These are phyloP conservation scores for Cottoperca gobio DNA, from an alignment of 2,797 vertebrate genomes.

Conservation along the genomic window DNA sequence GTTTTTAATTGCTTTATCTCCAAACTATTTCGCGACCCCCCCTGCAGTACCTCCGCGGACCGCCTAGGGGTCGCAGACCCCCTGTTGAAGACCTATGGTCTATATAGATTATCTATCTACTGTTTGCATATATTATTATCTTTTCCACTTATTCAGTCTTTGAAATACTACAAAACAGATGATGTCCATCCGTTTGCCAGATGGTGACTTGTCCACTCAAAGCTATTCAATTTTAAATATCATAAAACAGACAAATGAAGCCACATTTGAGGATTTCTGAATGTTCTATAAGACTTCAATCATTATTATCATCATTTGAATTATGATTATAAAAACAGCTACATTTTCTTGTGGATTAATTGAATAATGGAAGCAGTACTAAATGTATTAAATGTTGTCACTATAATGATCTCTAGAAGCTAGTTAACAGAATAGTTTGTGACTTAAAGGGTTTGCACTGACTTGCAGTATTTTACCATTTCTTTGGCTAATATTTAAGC, in stretches of 20 bases:
- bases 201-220: background rate
- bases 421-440: background rate
- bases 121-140: too few relatives aligned
- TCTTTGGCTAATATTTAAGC: background rate
- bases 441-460: background rate
- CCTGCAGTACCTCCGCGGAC: too few relatives aligned
- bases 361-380: background rate
- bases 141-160: background rate
- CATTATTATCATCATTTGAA: too few relatives aligned
- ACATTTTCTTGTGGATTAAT: background rate
- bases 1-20: too few relatives aligned
- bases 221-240: background rate
- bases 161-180: background rate
- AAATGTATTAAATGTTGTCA: background rate
- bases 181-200: too few relatives aligned
- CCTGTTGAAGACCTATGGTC: too few relatives aligned
- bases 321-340: too few relatives aligned
- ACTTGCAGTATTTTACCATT: too few relatives aligned
- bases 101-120: background rate
- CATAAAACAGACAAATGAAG: too few relatives aligned
- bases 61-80: too few relatives aligned
- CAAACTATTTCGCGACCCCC: too few relatives aligned
- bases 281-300: background rate
- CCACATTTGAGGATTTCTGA: background rate
- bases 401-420: background rate